These are phyloP conservation scores for Burhinus bistriatus DNA, from an alignment of 2,113 vertebrate genomes.

Conservation along the genomic window DNA sequence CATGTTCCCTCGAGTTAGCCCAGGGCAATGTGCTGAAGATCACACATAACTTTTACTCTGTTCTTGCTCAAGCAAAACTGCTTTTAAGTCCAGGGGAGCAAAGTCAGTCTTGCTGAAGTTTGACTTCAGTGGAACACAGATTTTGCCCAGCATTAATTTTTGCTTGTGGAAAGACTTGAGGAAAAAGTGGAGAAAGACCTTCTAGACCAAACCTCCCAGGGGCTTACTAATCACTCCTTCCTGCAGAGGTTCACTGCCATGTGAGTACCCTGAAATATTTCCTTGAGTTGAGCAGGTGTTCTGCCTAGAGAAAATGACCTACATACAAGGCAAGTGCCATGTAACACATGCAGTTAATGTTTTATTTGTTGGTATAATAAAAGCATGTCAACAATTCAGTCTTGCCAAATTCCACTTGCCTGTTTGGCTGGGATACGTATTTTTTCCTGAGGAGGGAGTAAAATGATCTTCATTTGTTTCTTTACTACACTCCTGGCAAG, in stretches of 20 bases:
- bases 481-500: not conserved
- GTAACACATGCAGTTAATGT: not conserved
- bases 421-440: not conserved
- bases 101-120: conserved; percentile 5
- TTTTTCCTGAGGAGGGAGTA: not conserved
- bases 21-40: conserved; percentile 45
- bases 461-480: conserved; percentile 17
- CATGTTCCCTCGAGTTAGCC: conserved; percentile 44
- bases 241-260: not conserved
- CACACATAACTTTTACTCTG: conserved; percentile 41
- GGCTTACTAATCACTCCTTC: not conserved
- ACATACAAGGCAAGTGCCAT: not conserved
- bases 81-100: conserved; percentile 37
- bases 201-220: not conserved
- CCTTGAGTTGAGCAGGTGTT: not conserved
- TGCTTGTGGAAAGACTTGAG: not conserved
- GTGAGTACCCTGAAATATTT: not conserved
- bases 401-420: conserved; percentile 23
- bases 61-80: conserved; percentile 55
- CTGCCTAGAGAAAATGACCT: conserved; percentile 21
- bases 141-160: not conserved
- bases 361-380: conserved; percentile 38
- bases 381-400: not conserved
- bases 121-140: not conserved
- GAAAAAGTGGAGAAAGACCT: not conserved